A percentile compares a stretch with the other conserved stretches of the same genome.
Conservation (phyloP, 35 echinoderm and acorn worm genomes). For the Holothuria glaberrima region DNA sequence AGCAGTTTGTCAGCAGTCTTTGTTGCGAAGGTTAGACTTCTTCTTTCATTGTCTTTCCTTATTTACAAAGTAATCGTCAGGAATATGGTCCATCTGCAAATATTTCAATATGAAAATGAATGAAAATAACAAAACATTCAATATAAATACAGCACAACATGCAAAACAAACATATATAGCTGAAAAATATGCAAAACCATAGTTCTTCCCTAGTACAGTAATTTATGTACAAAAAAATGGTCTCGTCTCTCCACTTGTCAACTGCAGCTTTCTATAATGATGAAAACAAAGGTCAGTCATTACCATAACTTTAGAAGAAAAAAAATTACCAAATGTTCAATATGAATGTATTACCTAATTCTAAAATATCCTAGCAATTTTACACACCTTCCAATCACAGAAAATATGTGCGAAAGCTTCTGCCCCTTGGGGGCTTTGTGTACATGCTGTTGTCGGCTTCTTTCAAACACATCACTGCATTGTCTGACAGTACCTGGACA, state of each 20-base stretch:
- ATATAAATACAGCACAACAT: too few relatives aligned
- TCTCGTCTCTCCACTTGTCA: too few relatives aligned
- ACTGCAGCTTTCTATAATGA: not conserved
- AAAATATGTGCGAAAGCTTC: not conserved
- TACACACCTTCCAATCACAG: not conserved
- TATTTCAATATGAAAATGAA: too few relatives aligned
- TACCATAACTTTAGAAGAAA: too few relatives aligned
- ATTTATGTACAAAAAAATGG: too few relatives aligned
- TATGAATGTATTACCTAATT: too few relatives aligned
- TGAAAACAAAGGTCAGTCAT: not conserved
- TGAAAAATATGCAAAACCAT: too few relatives aligned
- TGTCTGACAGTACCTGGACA: conserved; percentile 13
- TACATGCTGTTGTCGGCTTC: not conserved
- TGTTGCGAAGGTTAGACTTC: not conserved
- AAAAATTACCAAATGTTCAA: too few relatives aligned
- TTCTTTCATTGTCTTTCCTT: not conserved
- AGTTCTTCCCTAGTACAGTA: too few relatives aligned
- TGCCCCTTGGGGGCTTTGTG: conserved; percentile 14
- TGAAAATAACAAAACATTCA: too few relatives aligned
- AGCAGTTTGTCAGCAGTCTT: not conserved
- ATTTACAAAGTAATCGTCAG: conserved; percentile 4
- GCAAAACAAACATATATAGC: too few relatives aligned
- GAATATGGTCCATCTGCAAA: conserved; percentile 24
- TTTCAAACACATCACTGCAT: not conserved
- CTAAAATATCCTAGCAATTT: too few relatives aligned